Evolutionary conservation across 1,140 invertebrate genomes (phyloP).

Genomic region (Macrobrachium rosenbergii): DNA sequence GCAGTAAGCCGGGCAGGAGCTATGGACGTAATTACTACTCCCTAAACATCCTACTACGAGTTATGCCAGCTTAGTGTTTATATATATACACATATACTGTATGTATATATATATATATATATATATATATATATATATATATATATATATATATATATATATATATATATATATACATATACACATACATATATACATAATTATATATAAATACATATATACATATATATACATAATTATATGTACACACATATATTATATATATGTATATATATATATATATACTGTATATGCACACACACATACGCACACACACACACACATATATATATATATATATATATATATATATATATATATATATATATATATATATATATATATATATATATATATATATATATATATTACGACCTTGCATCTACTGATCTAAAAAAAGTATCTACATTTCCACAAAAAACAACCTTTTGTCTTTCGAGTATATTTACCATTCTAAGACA

Average conservation of each 20-base stretch:
- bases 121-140: too few relatives aligned
- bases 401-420: background rate
- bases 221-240: background rate
- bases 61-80: too few relatives aligned
- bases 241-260: background rate
- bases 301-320: background rate
- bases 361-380: background rate
- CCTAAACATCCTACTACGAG: too few relatives aligned
- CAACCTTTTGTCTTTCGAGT: too few relatives aligned
- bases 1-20: too few relatives aligned
- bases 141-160: background rate
- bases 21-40: too few relatives aligned
- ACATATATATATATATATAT: background rate
- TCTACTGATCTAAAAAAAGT: too few relatives aligned
- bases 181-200: background rate
- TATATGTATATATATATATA: background rate
- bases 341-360: constrained; percentile 8
- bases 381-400: background rate
- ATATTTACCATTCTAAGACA: too few relatives aligned
- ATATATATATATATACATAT: constrained; percentile 10
- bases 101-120: too few relatives aligned
- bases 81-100: too few relatives aligned
- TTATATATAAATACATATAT: background rate
- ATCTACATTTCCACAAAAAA: too few relatives aligned
- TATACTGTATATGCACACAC: background rate